Evolutionary conservation across 2,888 invertebrate genomes (phyloP).

Genomic region (Papilio gigon): DNA sequence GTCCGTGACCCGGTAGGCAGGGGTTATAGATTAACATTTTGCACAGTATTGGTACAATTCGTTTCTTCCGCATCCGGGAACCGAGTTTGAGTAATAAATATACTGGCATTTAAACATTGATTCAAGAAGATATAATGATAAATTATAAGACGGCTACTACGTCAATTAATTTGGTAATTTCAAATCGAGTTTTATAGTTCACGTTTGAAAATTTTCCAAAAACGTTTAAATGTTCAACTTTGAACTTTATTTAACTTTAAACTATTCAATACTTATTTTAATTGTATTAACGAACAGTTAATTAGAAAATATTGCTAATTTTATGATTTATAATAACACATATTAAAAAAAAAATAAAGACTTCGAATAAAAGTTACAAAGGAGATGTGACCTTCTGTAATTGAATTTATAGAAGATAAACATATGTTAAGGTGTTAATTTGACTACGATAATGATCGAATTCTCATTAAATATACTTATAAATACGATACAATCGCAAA

Average conservation of each 20-base stretch:
- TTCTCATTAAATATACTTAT: slow-evolving; percentile 1
- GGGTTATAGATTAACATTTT: background rate
- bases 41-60: background rate
- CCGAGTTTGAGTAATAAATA: slow-evolving; percentile 10
- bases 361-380: background rate
- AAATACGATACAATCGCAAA: background rate
- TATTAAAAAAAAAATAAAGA: no score
- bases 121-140: background rate
- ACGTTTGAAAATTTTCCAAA: background rate
- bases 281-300: background rate
- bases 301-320: background rate
- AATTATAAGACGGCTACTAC: background rate
- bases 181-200: background rate
- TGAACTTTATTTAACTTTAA: background rate
- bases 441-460: background rate
- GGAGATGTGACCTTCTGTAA: background rate
- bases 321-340: no score
- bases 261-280: background rate
- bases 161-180: background rate
- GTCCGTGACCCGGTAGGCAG: slow-evolving; percentile 20
- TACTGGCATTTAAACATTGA: background rate
- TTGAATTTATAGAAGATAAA: background rate
- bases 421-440: slow-evolving; percentile 1
- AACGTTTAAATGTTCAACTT: background rate
- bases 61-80: slow-evolving; percentile 8